These are phyloP conservation scores for Anaspis maculata DNA, from an alignment of 2,888 invertebrate genomes.

Conservation along the genomic window DNA sequence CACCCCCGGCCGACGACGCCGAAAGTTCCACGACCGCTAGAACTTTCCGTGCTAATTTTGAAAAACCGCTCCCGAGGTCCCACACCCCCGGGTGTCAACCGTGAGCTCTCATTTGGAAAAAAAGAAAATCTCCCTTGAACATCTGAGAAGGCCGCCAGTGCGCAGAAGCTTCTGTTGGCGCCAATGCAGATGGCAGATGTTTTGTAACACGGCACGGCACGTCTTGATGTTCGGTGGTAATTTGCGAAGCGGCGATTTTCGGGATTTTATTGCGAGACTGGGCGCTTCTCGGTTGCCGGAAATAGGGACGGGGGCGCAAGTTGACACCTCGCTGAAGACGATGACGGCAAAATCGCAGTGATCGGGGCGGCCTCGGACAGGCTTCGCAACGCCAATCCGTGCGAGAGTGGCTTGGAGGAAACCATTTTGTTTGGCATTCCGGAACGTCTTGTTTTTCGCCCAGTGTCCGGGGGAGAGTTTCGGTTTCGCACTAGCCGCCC, in stretches of 20 bases:
- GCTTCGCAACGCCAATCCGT: too few species aligned
- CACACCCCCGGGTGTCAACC: too few species aligned
- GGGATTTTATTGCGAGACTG: slow-evolving; percentile 23
- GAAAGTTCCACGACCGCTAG: too few species aligned
- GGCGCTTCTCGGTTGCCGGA: too few species aligned
- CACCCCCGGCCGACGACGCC: too few species aligned
- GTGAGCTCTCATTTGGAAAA: too few species aligned
- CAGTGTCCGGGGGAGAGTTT: slow-evolving; percentile 10
- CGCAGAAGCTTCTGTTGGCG: slow-evolving; percentile 40
- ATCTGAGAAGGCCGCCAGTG: slow-evolving; percentile 14
- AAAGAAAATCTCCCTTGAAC: slow-evolving; percentile 22
- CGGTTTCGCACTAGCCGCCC: background rate
- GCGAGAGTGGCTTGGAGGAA: slow-evolving; percentile 39
- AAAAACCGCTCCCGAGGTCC: too few species aligned
- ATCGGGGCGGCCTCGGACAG: too few species aligned
- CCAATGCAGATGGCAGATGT: slow-evolving; percentile 46
- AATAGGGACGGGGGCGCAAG: too few species aligned
- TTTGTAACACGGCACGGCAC: slow-evolving; percentile 39
- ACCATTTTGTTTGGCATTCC: slow-evolving; percentile 41
- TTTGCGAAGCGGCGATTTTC: slow-evolving; percentile 26
- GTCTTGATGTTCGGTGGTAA: too few species aligned
- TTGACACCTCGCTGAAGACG: slow-evolving; percentile 21
- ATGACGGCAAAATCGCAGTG: slow-evolving; percentile 17
- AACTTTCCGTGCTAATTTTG: too few species aligned
- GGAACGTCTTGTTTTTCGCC: slow-evolving; percentile 29